A percentile compares a stretch with the other conserved stretches of the same genome.
Evolutionary conservation across 1,140 invertebrate species (phyloP).

Genomic region (Lethocerus indicus): DNA sequence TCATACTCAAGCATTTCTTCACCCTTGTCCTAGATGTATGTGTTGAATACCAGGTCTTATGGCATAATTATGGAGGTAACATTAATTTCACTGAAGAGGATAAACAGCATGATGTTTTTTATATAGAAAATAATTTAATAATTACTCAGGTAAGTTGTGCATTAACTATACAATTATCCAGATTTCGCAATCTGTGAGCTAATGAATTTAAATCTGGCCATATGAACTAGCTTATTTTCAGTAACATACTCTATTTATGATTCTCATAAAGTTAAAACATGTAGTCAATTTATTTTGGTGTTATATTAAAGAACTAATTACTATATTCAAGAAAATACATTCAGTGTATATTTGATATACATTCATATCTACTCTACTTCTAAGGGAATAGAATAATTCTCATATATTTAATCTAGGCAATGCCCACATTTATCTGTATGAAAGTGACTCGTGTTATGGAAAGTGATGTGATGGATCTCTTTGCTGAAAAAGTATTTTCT

Average conservation of each 20-base stretch:
- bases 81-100: background rate
- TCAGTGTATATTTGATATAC: too few species aligned
- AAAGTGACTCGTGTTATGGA: conserved; percentile 2
- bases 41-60: background rate
- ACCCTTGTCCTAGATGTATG: background rate
- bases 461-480: background rate
- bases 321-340: too few species aligned
- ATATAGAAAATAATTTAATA: background rate
- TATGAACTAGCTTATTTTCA: too few species aligned
- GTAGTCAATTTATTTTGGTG: too few species aligned
- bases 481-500: background rate
- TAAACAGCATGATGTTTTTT: background rate
- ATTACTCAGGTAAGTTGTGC: background rate
- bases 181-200: background rate
- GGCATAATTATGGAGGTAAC: background rate
- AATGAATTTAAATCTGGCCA: too few species aligned
- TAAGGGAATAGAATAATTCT: too few species aligned
- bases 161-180: background rate
- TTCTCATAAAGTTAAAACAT: too few species aligned
- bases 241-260: too few species aligned
- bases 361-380: too few species aligned
- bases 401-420: background rate
- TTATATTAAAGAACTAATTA: too few species aligned
- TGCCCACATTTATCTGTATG: background rate
- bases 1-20: background rate